These are phyloP conservation scores for Zaprionus tsacasi DNA, from an alignment of 1,140 invertebrate species.

Conservation along the genomic window DNA sequence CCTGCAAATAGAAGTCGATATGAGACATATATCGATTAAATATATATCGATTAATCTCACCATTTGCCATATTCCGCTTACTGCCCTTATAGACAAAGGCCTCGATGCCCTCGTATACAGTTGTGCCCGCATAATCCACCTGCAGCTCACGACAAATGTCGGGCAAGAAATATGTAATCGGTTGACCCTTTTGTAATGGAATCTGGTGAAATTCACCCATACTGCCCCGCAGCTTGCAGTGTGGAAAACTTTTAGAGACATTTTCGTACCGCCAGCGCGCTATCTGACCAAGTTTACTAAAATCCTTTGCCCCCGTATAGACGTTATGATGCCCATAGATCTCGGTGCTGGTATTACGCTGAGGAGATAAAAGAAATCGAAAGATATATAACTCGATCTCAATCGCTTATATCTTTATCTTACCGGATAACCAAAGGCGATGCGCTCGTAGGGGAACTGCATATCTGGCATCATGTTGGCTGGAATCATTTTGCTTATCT, in stretches of 20 bases:
- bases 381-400: background rate
- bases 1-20: conserved; percentile 22
- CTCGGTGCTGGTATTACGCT: conserved; percentile 90
- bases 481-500: conserved; percentile 86
- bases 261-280: conserved; percentile 88
- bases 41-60: conserved; percentile 82
- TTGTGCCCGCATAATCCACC: conserved; percentile 86
- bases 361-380: background rate
- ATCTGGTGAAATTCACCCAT: conserved; percentile 91
- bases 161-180: conserved; percentile 88
- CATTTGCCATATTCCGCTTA: conserved; percentile 86
- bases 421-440: conserved; percentile 93
- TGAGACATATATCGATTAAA: background rate
- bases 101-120: conserved; percentile 84
- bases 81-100: conserved; percentile 86
- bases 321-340: conserved; percentile 91
- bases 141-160: conserved; percentile 88
- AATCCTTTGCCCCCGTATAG: conserved; percentile 87
- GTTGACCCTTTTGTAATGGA: conserved; percentile 85
- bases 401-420: conserved; percentile 17
- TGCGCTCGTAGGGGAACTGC: conserved; percentile 88
- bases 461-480: conserved; percentile 51
- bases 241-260: conserved; percentile 86
- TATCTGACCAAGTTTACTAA: conserved; percentile 87
- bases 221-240: conserved; percentile 87